Evolutionary conservation across 2,888 invertebrate species (phyloP), one percentile per base, ranked within the genome.

Genomic region (Caenorhabditis macrosperma): DNA sequence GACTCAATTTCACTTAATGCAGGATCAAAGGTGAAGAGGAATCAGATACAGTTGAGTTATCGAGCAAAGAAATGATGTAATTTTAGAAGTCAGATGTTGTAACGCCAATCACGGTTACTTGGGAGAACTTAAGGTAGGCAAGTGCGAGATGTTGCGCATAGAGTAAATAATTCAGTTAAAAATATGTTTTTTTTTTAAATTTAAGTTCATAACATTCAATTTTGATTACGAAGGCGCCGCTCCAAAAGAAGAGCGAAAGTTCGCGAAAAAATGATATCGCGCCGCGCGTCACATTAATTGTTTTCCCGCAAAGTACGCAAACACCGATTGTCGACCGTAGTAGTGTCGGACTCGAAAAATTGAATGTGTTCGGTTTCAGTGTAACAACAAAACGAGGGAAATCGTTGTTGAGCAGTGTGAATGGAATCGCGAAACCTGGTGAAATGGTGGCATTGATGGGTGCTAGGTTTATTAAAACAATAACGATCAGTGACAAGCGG

Each of bases 391-490:
- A 60, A 61, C 59, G 38, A 6, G 48, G 33, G 17, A 68, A 66
- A 26, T 3, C 4, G 0, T 38, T 78, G 20, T 22, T 78, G 30
- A 26, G 54, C 5, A 15, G 28, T 22, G 60, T 78, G 1, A 52
- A 33, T 28, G 78, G 78, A 22, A 44, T 67, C 9, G 69, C 78
- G 10, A 60, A 55, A 24, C 78, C 78, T n/a, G 78, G 78, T 0
- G 71, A 78, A 35, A 24, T 78, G 44, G 69, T 78, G 30, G 78
- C 78, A 6, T 26, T 78, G 33, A 78, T 78, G 78, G 78, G 78
- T 6, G 60, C 78, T 20, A 72, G 77, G 77, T 77, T 20, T 2
- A 1, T 20, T 17, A 22, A 10, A 41, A 17, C 17, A 12, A 0
- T 33, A 50, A 2, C 30, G 17, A 1, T 2, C 12, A 26, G 33